Percentiles rank a stretch among this genome's conserved stretches.
These are phyloP conservation scores for Bellardia bayeri DNA, from an alignment of 2,888 invertebrate species.

Conservation along the genomic window DNA sequence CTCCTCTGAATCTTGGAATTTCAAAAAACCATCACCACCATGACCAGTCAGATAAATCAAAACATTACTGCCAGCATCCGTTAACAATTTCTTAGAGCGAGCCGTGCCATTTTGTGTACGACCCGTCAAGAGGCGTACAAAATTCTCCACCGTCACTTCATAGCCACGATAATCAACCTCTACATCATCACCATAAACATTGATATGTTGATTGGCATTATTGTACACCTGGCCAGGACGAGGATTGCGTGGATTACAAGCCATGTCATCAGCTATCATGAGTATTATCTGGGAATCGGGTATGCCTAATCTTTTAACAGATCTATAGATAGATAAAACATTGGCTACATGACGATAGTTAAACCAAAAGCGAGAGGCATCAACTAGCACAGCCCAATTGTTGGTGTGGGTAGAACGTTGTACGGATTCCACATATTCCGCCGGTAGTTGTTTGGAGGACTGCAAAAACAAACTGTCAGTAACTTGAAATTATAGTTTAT, in stretches of 20 bases:
- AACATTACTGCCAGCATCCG: constrained; percentile 98
- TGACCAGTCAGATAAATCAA: constrained; percentile 98
- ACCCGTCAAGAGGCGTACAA: constrained; percentile 97
- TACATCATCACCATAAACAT: constrained; percentile 99
- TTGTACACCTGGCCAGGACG: constrained; percentile 99
- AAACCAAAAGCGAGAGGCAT: constrained; percentile 99
- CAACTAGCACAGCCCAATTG: constrained; percentile 99
- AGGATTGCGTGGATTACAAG: constrained; percentile 99
- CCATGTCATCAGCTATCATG: constrained; percentile 99
- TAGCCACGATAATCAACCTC: constrained; percentile 99
- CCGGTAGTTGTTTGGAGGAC: constrained; percentile 77
- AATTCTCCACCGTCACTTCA: constrained; percentile 98
- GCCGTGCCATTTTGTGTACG: constrained; percentile 96
- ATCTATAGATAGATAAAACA: constrained; percentile 98
- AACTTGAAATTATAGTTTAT: too few species aligned
- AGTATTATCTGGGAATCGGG: constrained; percentile 99
- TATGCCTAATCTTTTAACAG: constrained; percentile 99
- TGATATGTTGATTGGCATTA: constrained; percentile 98
- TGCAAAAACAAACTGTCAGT: neutral
- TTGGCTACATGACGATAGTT: constrained; percentile 99
- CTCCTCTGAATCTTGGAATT: constrained; percentile 99
- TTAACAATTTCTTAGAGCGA: constrained; percentile 95
- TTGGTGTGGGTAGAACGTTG: constrained; percentile 91
- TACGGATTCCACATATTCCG: constrained; percentile 80
- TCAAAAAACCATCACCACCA: constrained; percentile 99